These are phyloP conservation scores for Diadromus collaris DNA, from an alignment of 2,888 invertebrate species.

Conservation along the genomic window DNA sequence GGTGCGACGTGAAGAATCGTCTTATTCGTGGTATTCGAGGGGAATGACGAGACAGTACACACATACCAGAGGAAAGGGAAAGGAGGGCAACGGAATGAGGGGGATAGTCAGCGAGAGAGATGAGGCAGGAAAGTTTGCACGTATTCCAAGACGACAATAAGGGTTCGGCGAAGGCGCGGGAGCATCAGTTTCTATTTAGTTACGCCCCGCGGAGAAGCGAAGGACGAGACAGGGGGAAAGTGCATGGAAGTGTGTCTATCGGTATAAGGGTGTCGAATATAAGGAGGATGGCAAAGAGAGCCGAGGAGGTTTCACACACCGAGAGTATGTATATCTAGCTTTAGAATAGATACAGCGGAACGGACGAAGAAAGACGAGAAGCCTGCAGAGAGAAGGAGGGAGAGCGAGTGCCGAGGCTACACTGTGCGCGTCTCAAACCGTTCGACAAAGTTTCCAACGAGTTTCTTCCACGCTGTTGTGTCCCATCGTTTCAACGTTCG, in stretches of 20 bases:
- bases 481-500: constrained; percentile 48
- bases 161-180: constrained; percentile 68
- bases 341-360: constrained; percentile 44
- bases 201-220: constrained; percentile 69
- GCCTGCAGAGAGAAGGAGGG: constrained; percentile 29
- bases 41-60: constrained; percentile 33
- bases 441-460: constrained; percentile 71
- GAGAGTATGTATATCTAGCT: constrained; percentile 9
- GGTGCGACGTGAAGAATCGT: constrained; percentile 75
- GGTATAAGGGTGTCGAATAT: constrained; percentile 57
- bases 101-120: constrained; percentile 54
- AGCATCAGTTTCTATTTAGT: constrained; percentile 76
- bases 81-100: constrained; percentile 13
- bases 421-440: constrained; percentile 65
- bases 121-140: constrained; percentile 70
- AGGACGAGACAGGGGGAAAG: constrained; percentile 22
- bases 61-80: constrained; percentile 32
- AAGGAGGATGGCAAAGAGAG: constrained; percentile 38
- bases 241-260: constrained; percentile 52
- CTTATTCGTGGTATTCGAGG: constrained; percentile 71
- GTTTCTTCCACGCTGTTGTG: constrained; percentile 68
- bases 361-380: constrained; percentile 43
- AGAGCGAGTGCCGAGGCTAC: constrained; percentile 14
- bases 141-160: constrained; percentile 73
- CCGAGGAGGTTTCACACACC: constrained; percentile 47